Percentiles rank a stretch among this genome's conserved stretches.
phyloP scores from a whole-genome alignment of 2,888 invertebrate species.

The Margaritifera margaritifera region DNA sequence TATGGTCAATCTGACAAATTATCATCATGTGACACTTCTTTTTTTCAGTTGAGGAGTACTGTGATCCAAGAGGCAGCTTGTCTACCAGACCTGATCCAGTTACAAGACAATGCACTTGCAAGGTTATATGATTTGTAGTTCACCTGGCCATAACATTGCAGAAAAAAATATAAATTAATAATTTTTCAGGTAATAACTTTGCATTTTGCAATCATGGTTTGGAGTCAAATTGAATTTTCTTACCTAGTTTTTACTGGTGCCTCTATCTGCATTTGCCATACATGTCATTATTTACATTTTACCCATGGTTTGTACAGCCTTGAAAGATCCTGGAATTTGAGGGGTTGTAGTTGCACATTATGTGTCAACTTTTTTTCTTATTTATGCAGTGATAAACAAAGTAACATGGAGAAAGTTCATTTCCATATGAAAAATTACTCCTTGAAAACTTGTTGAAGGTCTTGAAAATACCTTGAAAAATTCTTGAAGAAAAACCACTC shows the following conservation, averaged over 20 bases:
- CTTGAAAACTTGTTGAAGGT: too few species aligned
- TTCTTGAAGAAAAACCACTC: too few species aligned
- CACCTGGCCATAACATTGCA: too few species aligned
- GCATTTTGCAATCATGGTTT: too few species aligned
- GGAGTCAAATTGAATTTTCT: neutral
- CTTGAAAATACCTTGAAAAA: too few species aligned
- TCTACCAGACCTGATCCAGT: conserved; percentile 73
- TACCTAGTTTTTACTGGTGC: neutral
- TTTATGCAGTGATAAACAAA: too few species aligned
- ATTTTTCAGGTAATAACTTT: too few species aligned
- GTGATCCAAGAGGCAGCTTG: conserved; percentile 85
- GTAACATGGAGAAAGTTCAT: too few species aligned
- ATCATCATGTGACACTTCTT: neutral
- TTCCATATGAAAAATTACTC: too few species aligned
- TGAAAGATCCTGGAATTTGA: neutral
- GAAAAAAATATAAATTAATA: too few species aligned
- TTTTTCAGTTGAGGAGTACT: conserved; percentile 70
- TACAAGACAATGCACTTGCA: conserved; percentile 81
- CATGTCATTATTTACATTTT: neutral
- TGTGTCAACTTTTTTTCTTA: too few species aligned
- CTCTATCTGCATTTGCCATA: neutral
- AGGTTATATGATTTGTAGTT: conserved; percentile 75
- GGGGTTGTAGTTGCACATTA: neutral
- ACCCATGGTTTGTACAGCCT: neutral
- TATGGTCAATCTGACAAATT: neutral